A percentile compares a stretch with the other conserved stretches of the same genome.
Evolutionary conservation across 53 echinoderm and acorn worm species (phyloP).

Genomic region (Holothuria leucospilota): DNA sequence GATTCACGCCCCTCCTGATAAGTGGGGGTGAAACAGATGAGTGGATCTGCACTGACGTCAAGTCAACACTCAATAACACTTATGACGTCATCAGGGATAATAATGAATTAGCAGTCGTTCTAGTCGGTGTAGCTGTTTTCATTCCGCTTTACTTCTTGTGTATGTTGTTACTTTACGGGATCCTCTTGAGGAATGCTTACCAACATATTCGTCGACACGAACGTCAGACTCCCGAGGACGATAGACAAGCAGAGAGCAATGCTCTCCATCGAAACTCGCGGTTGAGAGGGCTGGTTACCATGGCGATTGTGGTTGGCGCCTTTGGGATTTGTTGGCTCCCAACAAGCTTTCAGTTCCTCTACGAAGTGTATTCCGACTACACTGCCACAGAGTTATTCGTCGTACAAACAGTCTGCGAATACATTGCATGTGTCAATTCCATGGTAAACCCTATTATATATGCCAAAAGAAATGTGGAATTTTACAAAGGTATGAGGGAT

Average conservation of each 20-base stretch:
- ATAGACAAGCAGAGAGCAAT: not conserved
- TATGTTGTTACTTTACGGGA: constrained; percentile 27
- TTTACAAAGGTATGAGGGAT: not conserved
- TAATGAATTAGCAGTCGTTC: not conserved
- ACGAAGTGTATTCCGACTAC: constrained; percentile 23
- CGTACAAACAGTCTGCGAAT: constrained; percentile 24
- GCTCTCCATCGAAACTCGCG: not conserved
- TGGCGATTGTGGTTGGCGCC: constrained; percentile 29
- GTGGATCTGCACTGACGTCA: constrained; percentile 18
- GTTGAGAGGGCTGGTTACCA: constrained; percentile 20
- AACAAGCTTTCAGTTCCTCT: constrained; percentile 39
- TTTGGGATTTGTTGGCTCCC: constrained; percentile 50
- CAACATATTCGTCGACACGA: constrained; percentile 18
- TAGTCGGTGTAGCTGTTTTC: constrained; percentile 18
- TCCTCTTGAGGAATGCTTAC: not conserved
- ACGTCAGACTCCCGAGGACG: not conserved
- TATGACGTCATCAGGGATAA: not conserved
- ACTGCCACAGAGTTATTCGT: not conserved
- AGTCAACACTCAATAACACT: no score
- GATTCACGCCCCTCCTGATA: not conserved
- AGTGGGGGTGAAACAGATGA: constrained; percentile 17
- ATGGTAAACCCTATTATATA: constrained; percentile 40
- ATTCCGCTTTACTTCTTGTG: constrained; percentile 24
- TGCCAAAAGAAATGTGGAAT: constrained; percentile 23
- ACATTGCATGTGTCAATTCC: constrained; percentile 33